Evolutionary conservation across 1,140 invertebrate genomes (phyloP), one percentile per base, ranked within the genome.

Genomic region (Drosophila elegans): DNA sequence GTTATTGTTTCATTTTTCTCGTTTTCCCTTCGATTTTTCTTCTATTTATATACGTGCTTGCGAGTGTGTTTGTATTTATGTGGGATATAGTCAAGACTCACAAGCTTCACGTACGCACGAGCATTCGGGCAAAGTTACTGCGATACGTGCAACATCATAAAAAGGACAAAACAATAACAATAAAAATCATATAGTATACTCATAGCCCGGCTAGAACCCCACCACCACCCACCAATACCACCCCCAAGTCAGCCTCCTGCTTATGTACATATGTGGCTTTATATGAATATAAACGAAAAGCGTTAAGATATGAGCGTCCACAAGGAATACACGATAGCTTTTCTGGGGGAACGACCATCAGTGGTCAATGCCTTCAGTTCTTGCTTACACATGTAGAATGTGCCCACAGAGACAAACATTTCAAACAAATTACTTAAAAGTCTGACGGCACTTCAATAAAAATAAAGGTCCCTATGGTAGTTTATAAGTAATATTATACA

Each of bases 91-190:
- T 12, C 74, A 78, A 42, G 32, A 64, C 59, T 56, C 39, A 25
- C 64, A 59, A 32, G 44, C 62, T 54, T 76, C 36, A 60, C 49
- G 73, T 52, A 76, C 64, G 45, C 60, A 64, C 45, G 32, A 68
- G 62, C 61, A 49, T 77, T 45, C 53, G 39, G 62, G 51, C 25
- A 59, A 78, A 78, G 66, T 78, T 78, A 78, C 66, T 62, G 76
- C 66, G 42, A 72, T 78, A 78, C 76, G 76, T 78, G 76, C 76
- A 78, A 77, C 79, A 82, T 82, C 79, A 84, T 90, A 89, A 76
- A 90, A 83, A 74, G 71, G 79, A 89, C 88, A 91, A 91, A 91
- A 83, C 83, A 90, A 90, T 91, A 89, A 88, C 88, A 91, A 91
- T 84, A 91, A 88, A 91, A 83, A 91, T 91, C 76, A 90, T 80